phyloP scores from a whole-genome alignment of 1,140 invertebrate species.

The Notospermus geniculatus region DNA sequence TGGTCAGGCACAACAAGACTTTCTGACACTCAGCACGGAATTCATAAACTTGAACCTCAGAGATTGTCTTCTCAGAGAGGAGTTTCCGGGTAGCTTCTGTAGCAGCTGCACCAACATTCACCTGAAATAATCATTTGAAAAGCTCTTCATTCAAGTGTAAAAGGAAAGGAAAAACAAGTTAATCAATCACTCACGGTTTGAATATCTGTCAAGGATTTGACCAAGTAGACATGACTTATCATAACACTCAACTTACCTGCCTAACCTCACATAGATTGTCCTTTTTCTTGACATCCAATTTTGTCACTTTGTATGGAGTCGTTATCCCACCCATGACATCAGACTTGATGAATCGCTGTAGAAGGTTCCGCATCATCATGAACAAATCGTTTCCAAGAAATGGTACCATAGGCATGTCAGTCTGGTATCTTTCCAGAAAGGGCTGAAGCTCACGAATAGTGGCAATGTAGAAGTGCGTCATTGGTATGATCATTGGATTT shows the following conservation, averaged over 20 bases:
- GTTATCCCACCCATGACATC: slow-evolving; percentile 1
- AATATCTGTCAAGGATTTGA: background rate
- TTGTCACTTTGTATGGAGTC: slow-evolving; percentile 5
- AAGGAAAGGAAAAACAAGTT: background rate
- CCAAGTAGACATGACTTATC: background rate
- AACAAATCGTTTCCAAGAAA: slow-evolving; percentile 16
- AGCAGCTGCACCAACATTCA: slow-evolving; percentile 12
- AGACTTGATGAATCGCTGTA: slow-evolving; percentile 17
- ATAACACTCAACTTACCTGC: background rate
- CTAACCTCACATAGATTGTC: slow-evolving; percentile 13
- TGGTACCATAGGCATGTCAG: slow-evolving; percentile 22
- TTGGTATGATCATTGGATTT: slow-evolving; percentile 7
- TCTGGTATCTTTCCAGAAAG: slow-evolving; percentile 18
- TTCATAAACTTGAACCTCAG: slow-evolving; percentile 16
- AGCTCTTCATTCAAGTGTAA: too few species aligned
- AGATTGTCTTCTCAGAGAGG: slow-evolving; percentile 9
- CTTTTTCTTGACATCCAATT: slow-evolving; percentile 12
- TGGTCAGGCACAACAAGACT: slow-evolving; percentile 4
- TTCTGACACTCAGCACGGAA: slow-evolving; percentile 17
- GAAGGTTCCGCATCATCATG: slow-evolving; percentile 2
- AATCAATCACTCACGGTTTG: background rate
- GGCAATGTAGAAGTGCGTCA: background rate
- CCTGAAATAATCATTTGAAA: too few species aligned
- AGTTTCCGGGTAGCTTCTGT: slow-evolving; percentile 15
- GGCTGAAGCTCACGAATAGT: background rate